Percentiles rank a stretch among this genome's conserved stretches.
These are phyloP conservation scores for Heliconius cydno DNA, from an alignment of 2,888 invertebrate species.

Conservation along the genomic window DNA sequence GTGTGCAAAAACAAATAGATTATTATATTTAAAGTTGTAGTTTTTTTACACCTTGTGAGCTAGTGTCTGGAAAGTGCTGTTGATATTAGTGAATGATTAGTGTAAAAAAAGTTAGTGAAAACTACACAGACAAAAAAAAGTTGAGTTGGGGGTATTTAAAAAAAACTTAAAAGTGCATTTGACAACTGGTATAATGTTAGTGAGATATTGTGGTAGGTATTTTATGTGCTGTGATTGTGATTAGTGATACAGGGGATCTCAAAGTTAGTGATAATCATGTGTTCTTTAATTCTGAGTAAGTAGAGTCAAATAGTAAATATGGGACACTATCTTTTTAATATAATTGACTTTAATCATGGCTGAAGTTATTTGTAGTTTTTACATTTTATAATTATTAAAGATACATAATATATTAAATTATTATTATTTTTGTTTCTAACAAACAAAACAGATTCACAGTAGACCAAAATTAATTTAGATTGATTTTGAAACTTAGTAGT, in stretches of 20 bases:
- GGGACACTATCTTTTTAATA: not conserved
- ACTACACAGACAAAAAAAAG: conserved; percentile 10
- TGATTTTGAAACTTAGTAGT: not conserved
- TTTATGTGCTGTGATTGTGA: conserved; percentile 45
- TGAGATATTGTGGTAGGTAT: conserved; percentile 41
- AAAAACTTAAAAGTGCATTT: conserved; percentile 25
- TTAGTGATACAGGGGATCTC: conserved; percentile 40
- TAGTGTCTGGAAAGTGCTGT: conserved; percentile 64
- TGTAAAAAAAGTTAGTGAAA: conserved; percentile 40
- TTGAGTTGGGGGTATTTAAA: conserved; percentile 30
- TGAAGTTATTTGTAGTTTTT: not conserved
- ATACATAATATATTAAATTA: not conserved
- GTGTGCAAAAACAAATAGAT: conserved; percentile 80
- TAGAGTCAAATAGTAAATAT: conserved; percentile 20
- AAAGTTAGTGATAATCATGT: conserved; percentile 29
- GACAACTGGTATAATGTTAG: conserved; percentile 25
- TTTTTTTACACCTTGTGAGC: conserved; percentile 80
- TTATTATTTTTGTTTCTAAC: not conserved
- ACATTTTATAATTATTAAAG: conserved; percentile 1
- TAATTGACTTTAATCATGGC: not conserved
- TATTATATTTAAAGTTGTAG: conserved; percentile 75
- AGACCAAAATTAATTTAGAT: not conserved
- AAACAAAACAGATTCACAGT: not conserved
- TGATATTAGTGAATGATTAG: conserved; percentile 47
- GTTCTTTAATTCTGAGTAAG: conserved; percentile 42